Evolutionary conservation across 1,140 invertebrate genomes (phyloP).

Genomic region (Drusus annulatus): DNA sequence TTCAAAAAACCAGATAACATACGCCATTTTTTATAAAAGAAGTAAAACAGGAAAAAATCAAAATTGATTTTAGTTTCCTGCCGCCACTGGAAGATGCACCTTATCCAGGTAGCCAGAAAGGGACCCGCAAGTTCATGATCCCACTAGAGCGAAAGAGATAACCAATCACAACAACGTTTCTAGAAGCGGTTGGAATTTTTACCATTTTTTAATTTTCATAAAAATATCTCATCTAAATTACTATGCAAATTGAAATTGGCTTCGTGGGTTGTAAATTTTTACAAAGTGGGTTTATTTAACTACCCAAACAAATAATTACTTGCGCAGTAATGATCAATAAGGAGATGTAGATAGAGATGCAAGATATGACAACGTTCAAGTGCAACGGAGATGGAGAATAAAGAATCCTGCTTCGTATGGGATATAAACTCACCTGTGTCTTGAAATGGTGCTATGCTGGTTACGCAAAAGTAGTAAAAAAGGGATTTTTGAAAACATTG

Average conservation of each 20-base stretch:
- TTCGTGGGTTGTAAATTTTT: neutral
- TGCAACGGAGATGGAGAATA: neutral
- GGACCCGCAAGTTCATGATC: neutral
- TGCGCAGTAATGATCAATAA: neutral
- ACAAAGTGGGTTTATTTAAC: neutral
- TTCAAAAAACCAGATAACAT: too few species aligned
- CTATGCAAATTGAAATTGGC: neutral
- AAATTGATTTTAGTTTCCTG: neutral
- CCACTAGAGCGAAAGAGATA: neutral
- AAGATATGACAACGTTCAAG: neutral
- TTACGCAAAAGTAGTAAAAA: too few species aligned
- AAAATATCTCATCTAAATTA: neutral
- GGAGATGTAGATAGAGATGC: neutral
- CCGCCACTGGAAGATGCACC: constrained; percentile 7
- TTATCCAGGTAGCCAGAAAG: constrained; percentile 8
- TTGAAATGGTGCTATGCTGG: too few species aligned
- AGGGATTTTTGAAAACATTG: too few species aligned
- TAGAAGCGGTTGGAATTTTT: too few species aligned
- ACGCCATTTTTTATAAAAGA: too few species aligned
- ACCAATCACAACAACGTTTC: neutral
- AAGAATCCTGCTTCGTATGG: too few species aligned
- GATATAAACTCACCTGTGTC: too few species aligned
- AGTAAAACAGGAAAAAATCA: too few species aligned
- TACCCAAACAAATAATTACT: neutral
- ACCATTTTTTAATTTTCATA: neutral